Percentiles rank a stretch among this genome's conserved stretches.
phyloP scores from a whole-genome alignment of 2,888 invertebrate genomes.

The Polia nebulosa region DNA sequence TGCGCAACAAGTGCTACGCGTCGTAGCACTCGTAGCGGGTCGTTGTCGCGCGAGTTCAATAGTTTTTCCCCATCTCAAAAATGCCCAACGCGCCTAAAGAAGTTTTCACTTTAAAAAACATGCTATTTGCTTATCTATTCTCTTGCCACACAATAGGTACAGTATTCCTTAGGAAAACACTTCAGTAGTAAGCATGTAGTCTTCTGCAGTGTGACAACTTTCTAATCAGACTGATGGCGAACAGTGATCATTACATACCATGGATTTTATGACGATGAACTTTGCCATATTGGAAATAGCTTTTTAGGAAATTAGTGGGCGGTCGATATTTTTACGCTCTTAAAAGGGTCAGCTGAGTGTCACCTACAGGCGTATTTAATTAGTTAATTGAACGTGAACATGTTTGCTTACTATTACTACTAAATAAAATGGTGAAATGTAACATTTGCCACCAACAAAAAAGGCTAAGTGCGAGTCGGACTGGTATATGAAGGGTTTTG shows the following conservation, averaged over 20 bases:
- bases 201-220: constrained; percentile 18
- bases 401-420: neutral
- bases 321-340: constrained; percentile 5
- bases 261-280: constrained; percentile 2
- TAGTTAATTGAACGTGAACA: constrained; percentile 6
- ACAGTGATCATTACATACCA: neutral
- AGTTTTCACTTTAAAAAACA: no score
- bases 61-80: no score
- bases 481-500: no score
- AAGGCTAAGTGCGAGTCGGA: no score
- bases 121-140: no score
- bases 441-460: neutral
- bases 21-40: no score
- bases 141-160: no score
- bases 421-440: neutral
- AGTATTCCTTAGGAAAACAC: no score
- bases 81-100: no score
- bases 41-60: no score
- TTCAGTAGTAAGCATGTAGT: no score
- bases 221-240: constrained; percentile 14
- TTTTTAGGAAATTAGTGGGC: constrained; percentile 26
- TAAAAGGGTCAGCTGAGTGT: constrained; percentile 30
- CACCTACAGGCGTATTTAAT: constrained; percentile 1
- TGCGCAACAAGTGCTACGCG: no score
- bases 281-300: constrained; percentile 24